A percentile compares a stretch with the other conserved stretches of the same genome.
phyloP scores from a whole-genome alignment of 2,797 vertebrate species.

The Girardinus metallicus region DNA sequence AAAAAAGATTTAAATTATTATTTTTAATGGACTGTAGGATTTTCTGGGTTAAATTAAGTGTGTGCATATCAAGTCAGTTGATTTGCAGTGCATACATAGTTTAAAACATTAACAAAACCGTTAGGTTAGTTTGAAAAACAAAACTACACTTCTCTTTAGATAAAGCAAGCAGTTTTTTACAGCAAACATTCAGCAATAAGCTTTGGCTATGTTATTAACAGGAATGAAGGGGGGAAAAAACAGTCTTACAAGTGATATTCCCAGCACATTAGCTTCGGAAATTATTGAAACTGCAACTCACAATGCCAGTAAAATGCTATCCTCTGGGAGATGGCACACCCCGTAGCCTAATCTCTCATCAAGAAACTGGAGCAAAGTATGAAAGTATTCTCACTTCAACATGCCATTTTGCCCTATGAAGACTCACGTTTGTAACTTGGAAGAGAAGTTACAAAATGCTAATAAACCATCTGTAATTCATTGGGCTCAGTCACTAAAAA shows the following conservation, averaged over 20 bases:
- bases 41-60: background rate
- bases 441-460: background rate
- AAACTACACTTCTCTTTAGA: background rate
- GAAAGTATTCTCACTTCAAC: background rate
- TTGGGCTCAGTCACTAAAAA: background rate
- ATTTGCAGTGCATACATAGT: background rate
- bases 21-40: background rate
- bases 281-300: background rate
- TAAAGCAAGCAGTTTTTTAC: background rate
- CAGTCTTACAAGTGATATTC: background rate
- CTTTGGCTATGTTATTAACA: background rate
- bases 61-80: background rate
- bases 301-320: background rate
- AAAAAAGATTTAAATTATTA: background rate
- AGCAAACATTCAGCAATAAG: background rate
- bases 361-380: background rate
- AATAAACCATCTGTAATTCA: background rate
- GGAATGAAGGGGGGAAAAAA: background rate
- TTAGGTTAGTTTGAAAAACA: background rate
- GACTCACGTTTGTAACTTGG: background rate
- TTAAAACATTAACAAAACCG: background rate
- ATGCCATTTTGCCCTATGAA: background rate
- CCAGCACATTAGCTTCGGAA: background rate
- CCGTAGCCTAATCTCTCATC: background rate
- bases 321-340: background rate